Percentiles rank a stretch among this genome's conserved stretches.
Evolutionary conservation across 2,113 vertebrate species (phyloP).

Genomic region (Choloepus hoffmanni): DNA sequence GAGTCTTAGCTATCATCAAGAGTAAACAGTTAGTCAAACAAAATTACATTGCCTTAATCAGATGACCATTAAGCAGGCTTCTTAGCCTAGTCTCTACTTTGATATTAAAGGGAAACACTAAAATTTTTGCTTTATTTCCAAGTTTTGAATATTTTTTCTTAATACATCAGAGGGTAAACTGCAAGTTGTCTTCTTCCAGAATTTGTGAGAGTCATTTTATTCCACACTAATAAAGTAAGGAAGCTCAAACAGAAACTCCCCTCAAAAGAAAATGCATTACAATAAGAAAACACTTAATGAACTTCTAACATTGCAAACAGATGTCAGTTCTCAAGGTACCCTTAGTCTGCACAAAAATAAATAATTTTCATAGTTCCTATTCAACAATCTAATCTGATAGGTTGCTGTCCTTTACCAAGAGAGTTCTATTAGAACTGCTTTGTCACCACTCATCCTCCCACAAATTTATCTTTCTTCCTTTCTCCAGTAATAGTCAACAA

Average conservation of each 20-base stretch:
- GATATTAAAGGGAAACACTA: background rate
- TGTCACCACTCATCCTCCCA: background rate
- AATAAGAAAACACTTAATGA: background rate
- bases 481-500: background rate
- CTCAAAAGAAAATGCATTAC: background rate
- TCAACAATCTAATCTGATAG: background rate
- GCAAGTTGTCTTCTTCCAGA: background rate
- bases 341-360: background rate
- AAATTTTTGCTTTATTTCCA: background rate
- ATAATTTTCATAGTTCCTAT: background rate
- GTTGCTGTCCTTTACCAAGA: background rate
- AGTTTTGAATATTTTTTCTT: background rate
- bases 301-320: background rate
- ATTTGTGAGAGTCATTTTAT: background rate
- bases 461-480: background rate
- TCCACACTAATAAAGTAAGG: background rate
- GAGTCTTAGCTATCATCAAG: background rate
- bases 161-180: background rate
- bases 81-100: background rate
- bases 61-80: no score
- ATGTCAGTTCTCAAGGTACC: background rate
- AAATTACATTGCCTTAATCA: background rate
- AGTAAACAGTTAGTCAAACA: background rate
- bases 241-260: background rate
- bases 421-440: background rate